Percentiles rank a stretch among this genome's conserved stretches.
Conservation (phyloP, 2,888 invertebrate genomes). For the Brachynemurus nebulosus region DNA sequence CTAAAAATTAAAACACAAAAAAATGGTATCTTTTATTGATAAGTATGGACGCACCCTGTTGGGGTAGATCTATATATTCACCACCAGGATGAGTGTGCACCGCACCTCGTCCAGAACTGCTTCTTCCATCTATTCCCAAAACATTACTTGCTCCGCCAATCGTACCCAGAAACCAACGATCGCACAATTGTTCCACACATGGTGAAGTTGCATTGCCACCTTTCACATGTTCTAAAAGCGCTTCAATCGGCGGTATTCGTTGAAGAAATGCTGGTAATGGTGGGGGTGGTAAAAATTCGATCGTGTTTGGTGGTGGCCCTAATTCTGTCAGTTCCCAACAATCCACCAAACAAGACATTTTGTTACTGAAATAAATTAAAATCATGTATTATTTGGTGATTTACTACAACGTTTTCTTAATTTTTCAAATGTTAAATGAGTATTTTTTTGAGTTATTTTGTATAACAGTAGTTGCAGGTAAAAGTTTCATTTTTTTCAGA, state of each 20-base stretch:
- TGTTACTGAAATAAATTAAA: too few relatives aligned
- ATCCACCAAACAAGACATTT: constrained; percentile 44
- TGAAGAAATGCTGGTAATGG: constrained; percentile 65
- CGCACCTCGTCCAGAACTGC: constrained; percentile 28
- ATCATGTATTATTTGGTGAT: too few relatives aligned
- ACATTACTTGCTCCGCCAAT: constrained; percentile 8
- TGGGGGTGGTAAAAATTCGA: constrained; percentile 72
- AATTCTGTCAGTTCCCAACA: constrained; percentile 37
- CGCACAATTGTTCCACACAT: constrained; percentile 47
- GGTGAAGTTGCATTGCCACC: constrained; percentile 46
- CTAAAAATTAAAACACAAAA: too few relatives aligned
- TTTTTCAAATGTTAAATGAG: not conserved
- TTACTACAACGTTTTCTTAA: not conserved
- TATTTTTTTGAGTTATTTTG: not conserved
- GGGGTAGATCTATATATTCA: constrained; percentile 66
- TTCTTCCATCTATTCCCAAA: constrained; percentile 8
- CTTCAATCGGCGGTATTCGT: constrained; percentile 30
- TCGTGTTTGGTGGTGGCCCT: constrained; percentile 69
- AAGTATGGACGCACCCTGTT: constrained; percentile 43
- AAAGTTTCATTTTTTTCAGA: too few relatives aligned
- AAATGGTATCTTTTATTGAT: too few relatives aligned
- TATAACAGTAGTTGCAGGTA: too few relatives aligned
- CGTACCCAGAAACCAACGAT: constrained; percentile 33
- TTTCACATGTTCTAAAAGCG: constrained; percentile 15
- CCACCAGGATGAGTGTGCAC: constrained; percentile 31